Base-by-base conservation (phyloP, 2,113 vertebrate genomes). In the Cryptomyrus ogoouensis region DNA sequence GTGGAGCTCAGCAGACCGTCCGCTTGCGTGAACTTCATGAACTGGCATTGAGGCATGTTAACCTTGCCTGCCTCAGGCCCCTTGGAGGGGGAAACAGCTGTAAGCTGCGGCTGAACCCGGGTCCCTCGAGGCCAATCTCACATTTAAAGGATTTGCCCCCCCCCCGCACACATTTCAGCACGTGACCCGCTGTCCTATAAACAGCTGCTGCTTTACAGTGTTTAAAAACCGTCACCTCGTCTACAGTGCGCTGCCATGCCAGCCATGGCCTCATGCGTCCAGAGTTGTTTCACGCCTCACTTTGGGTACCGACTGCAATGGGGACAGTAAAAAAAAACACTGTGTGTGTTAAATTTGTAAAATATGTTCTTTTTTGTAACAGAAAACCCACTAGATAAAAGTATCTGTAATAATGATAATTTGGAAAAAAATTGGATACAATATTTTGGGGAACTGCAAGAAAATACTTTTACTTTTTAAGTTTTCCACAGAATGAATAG, bases 161-260 rank as follows among this genome's bases (percentile, higher is more conserved):
- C 39, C 87, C 53, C 52, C 31, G 80, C 91, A 90, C 90, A 92
- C 77, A 89, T 74, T 88, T 91, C 89, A 94, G 91, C 93, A 94
- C 93, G 93, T 95, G 94, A 94, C 92, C 88, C 35, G 90, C 90
- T 49, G 89, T 93, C 93, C 93, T 94, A 91, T 93, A 95, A 93
- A 95, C 95, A 91, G 95, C 95, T 95, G 94, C 93, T 95, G 91
- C 94, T 94, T 95, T 92, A 90, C 21, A 42, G 66, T 92, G 94
- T 94, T 92, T 94, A 91, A 90, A 89, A 47, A n/a, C 80, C 3
- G 62, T 93, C 93, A 93, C 91, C 93, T 92, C 94, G 94, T 94
- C 94, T 95, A 93, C 88, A 35, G 53, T 12, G 35, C 1, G 2
- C 13, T 92, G 89, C 89, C 62, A 6, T 42, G 47, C 31, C 15